Percentiles rank a stretch among this genome's conserved stretches.
Conservation (phyloP, 2,797 vertebrate genomes). For the Serranus cabrilla region DNA sequence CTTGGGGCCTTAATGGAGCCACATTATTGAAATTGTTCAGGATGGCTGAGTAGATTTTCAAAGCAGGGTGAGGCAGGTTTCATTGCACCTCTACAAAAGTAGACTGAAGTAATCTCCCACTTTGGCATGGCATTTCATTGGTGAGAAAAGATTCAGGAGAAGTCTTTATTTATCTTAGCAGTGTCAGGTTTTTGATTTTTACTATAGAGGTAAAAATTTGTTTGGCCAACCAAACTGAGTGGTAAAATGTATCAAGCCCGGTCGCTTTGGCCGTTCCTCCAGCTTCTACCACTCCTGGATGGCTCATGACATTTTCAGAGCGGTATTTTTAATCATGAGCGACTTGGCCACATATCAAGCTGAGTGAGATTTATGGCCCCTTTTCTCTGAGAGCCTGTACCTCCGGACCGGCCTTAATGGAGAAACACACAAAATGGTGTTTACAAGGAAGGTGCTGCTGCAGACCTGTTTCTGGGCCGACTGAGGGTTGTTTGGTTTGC, state of each 20-base stretch:
- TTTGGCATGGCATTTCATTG: background rate
- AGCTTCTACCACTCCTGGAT: conserved; percentile 23
- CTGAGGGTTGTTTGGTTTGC: conserved; percentile 75
- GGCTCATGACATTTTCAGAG: conserved; percentile 50
- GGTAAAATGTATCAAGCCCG: conserved; percentile 2
- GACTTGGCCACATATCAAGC: conserved; percentile 62
- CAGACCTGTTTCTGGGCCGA: conserved; percentile 47
- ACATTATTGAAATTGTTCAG: conserved; percentile 9
- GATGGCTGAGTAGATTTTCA: background rate
- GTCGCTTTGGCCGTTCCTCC: conserved; percentile 10
- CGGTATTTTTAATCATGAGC: conserved; percentile 68
- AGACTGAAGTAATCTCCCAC: conserved; percentile 3
- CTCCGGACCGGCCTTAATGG: conserved; percentile 54
- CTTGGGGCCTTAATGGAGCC: background rate
- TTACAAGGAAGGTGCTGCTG: conserved; percentile 71
- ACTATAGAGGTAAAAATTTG: background rate
- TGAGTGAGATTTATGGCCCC: conserved; percentile 75
- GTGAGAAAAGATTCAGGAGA: background rate
- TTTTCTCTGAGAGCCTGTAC: conserved; percentile 58
- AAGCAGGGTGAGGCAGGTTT: conserved; percentile 4
- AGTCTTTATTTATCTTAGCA: conserved; percentile 15
- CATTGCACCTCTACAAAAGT: background rate
- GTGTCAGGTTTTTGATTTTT: conserved; percentile 28
- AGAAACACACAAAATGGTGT: conserved; percentile 68
- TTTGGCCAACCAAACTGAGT: conserved; percentile 17